Conservation (phyloP, 2,113 vertebrate genomes). For the Hylia prasina region DNA sequence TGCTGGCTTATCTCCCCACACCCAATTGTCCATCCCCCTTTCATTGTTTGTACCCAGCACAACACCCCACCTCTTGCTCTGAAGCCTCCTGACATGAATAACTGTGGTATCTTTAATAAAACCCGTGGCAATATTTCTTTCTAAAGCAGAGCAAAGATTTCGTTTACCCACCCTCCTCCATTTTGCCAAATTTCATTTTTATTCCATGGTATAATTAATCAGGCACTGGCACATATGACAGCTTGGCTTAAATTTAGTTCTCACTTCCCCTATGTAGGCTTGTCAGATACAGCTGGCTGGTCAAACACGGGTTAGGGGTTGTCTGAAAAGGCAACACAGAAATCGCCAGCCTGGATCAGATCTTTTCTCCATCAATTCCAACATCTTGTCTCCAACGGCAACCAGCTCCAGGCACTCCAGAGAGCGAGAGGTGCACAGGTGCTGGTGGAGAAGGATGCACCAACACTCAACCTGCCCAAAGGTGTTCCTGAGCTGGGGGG, state of each 20-base stretch:
- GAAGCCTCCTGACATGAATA: background rate
- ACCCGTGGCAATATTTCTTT: background rate
- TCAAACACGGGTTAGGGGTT: background rate
- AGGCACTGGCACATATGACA: background rate
- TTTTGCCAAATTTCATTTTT: constrained; percentile 10
- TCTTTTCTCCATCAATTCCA: background rate
- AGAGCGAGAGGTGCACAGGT: rapidly evolving
- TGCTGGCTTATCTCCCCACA: background rate
- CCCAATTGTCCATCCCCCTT: background rate
- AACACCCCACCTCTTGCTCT: background rate
- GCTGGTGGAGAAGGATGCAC: background rate
- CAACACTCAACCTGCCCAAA: background rate
- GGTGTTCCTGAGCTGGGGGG: background rate
- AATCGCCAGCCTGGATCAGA: background rate
- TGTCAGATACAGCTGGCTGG: background rate
- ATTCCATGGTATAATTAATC: constrained; percentile 4
- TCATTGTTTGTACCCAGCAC: background rate
- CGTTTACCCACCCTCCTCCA: background rate
- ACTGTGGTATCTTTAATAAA: background rate
- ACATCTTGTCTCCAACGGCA: background rate
- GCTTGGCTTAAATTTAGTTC: constrained; percentile 12
- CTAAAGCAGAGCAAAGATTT: background rate
- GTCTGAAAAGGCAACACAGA: background rate
- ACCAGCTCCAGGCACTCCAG: background rate
- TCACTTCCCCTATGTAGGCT: background rate